phyloP scores from a whole-genome alignment of 1,140 invertebrate species.

The Oryctes rhinoceros region DNA sequence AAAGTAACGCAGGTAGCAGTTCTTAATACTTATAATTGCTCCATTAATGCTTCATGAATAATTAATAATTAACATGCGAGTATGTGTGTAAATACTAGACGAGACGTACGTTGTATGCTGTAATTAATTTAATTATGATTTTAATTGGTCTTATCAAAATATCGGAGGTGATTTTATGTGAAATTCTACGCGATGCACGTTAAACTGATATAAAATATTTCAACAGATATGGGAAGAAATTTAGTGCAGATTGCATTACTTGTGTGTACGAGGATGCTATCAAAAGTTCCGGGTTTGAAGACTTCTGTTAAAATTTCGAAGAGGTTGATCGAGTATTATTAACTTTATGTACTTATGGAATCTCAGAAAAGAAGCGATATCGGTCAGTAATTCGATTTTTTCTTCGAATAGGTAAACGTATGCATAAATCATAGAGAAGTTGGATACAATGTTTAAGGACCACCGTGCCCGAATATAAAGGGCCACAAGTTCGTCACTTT shows the following conservation, averaged over 20 bases:
- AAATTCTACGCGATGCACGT: not conserved
- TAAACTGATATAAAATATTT: not conserved
- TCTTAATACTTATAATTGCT: constrained; percentile 29
- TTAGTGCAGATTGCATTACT: not conserved
- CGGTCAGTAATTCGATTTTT: no score
- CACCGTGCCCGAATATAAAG: no score
- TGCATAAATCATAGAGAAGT: no score
- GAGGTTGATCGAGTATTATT: no score
- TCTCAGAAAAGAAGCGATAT: no score
- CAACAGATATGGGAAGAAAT: not conserved
- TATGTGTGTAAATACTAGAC: not conserved
- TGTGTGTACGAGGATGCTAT: no score
- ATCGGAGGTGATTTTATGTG: not conserved
- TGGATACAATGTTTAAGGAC: no score
- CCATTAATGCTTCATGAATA: constrained; percentile 33
- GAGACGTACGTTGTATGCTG: not conserved
- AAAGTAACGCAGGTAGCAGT: constrained; percentile 28
- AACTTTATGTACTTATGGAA: no score
- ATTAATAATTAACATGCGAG: constrained; percentile 16
- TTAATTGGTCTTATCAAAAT: constrained; percentile 25
- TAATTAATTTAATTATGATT: constrained; percentile 24
- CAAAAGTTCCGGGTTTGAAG: no score
- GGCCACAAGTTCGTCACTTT: no score
- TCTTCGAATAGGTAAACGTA: no score
- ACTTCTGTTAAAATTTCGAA: no score